Base-by-base conservation (phyloP, 2,888 invertebrate species). In the Emesis furor region DNA sequence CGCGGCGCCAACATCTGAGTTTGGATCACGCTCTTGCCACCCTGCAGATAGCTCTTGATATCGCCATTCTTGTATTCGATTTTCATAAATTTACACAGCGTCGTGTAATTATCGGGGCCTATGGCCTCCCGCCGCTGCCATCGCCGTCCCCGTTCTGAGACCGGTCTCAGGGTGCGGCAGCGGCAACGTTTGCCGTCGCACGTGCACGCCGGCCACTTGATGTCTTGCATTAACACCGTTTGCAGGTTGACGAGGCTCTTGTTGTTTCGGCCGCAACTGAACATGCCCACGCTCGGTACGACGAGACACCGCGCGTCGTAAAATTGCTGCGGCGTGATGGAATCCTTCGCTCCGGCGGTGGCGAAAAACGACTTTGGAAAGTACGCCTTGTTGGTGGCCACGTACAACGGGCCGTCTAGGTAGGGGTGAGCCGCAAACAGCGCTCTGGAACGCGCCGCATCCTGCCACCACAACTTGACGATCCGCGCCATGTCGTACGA, bases 1-100 rank as follows among this genome's bases (percentile, higher is more conserved):
- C 68, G 68, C 35, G 68, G 68, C 24, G 68, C 32, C 68, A 32
- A n/a, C 30, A 68, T 17, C n/a, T 69, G 37, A 17, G 69, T 69
- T 8, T 69, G 69, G n/a, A 69, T 69, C n/a, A 69, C 69, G 42
- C 69, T 39, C 69, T 69, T 69, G 39, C 39, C 69, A 17, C 69
- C 69, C 69, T 69, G 69, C 35, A 69, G 69, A 24, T 69, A 39
- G 17, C 24, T n/a, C 39, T 69, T 24, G 24, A 24, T 24, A 24
- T 24, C 24, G 24, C 24, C 24, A 24, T 24, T 24, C 24, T 24
- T 24, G 39, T 37, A 37, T 5, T 69, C 69, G 39, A 35, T 37
- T 35, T 69, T 69, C n/a, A 55, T 55, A 55, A 55, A 55, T 55
- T 55, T 55, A 4, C 55, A 55, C 55, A 55, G 17, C 7, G n/a